Evolutionary conservation across 1,140 invertebrate species (phyloP).

Genomic region (Sitophilus oryzae): DNA sequence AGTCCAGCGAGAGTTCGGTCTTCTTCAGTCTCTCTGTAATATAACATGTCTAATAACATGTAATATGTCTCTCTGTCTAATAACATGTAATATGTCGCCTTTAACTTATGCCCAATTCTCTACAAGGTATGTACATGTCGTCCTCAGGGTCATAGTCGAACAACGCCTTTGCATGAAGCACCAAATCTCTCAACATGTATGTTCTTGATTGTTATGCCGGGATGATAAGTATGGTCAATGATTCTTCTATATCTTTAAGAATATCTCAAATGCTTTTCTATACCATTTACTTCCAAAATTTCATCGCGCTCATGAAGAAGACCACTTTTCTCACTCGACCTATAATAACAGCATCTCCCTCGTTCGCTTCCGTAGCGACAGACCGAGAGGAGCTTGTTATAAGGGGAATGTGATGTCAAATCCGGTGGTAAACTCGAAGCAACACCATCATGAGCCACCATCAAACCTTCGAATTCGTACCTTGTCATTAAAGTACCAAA

Average conservation of each 20-base stretch:
- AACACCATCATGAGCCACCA: slow-evolving; percentile 85
- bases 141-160: slow-evolving; percentile 99
- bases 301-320: too few relatives aligned
- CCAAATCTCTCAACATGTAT: slow-evolving; percentile 45
- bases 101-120: slow-evolving; percentile 92
- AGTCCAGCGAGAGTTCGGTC: slow-evolving; percentile 72
- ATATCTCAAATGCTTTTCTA: slow-evolving; percentile 95
- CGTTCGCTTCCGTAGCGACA: slow-evolving; percentile 58
- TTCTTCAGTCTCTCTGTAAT: slow-evolving; percentile 82
- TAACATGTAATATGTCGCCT: slow-evolving; percentile 94
- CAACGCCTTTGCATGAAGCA: slow-evolving; percentile 83
- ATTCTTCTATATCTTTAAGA: slow-evolving; percentile 87
- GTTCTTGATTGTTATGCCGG: slow-evolving; percentile 51
- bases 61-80: slow-evolving; percentile 73
- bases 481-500: slow-evolving; percentile 61
- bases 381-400: slow-evolving; percentile 45
- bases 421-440: slow-evolving; percentile 51
- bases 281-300: slow-evolving; percentile 93
- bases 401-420: slow-evolving; percentile 43
- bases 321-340: too few relatives aligned
- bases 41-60: slow-evolving; percentile 70
- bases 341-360: slow-evolving; percentile 84
- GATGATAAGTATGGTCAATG: slow-evolving; percentile 85
- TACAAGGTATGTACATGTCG: slow-evolving; percentile 95
- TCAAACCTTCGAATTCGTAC: slow-evolving; percentile 82